These are phyloP conservation scores for Acronicta aceris DNA, from an alignment of 2,888 invertebrate species.

Conservation along the genomic window DNA sequence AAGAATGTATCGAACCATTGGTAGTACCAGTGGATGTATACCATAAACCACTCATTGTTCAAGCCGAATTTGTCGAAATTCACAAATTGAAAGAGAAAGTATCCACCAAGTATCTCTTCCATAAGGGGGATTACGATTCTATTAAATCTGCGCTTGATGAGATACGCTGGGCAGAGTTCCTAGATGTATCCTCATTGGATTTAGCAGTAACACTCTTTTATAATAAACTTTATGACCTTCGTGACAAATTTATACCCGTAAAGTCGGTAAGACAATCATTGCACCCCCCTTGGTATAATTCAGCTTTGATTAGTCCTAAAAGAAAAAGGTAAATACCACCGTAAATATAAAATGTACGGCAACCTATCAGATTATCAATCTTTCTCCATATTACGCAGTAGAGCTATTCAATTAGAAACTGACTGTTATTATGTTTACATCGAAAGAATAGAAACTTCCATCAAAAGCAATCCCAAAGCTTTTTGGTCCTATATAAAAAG, in stretches of 20 bases:
- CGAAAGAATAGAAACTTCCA: conserved; percentile 21
- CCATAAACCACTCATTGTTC: neutral
- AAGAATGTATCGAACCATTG: neutral
- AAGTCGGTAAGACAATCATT: neutral
- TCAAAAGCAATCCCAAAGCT: conserved; percentile 30
- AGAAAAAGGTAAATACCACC: conserved; percentile 30
- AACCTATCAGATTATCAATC: conserved; percentile 22
- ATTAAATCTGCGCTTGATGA: conserved; percentile 4
- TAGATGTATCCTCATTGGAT: neutral
- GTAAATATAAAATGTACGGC: conserved; percentile 8
- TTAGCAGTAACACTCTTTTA: conserved; percentile 8
- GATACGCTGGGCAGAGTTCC: conserved; percentile 1
- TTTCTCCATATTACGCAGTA: conserved; percentile 23
- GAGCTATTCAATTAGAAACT: conserved; percentile 27
- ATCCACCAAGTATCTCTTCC: neutral
- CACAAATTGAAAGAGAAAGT: conserved; percentile 1
- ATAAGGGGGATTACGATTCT: conserved; percentile 1
- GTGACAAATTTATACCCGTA: conserved; percentile 3
- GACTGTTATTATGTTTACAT: neutral
- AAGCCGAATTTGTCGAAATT: neutral
- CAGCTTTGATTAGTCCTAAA: conserved; percentile 40
- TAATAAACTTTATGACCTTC: conserved; percentile 12
- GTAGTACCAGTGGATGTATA: neutral
- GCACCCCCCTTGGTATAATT: conserved; percentile 40
- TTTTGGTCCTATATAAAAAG: conserved; percentile 46